Conservation (phyloP, 2,797 vertebrate genomes). For the Acanthurus tractus region DNA sequence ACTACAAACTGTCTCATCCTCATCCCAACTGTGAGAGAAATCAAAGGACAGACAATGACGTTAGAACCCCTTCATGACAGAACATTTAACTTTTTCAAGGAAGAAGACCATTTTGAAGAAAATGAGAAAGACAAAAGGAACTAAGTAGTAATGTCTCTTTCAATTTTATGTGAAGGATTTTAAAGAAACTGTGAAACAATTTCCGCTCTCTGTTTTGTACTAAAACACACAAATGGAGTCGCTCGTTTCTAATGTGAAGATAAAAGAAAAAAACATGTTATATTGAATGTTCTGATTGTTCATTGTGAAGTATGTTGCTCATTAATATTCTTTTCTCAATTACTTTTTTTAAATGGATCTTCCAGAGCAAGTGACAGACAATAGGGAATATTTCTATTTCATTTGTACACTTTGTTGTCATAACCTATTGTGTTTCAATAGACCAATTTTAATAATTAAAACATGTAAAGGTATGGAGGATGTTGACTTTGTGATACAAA, state of each 20-base stretch:
- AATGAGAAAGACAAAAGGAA: constrained; percentile 35
- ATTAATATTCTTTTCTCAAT: constrained; percentile 76
- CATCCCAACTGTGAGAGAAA: constrained; percentile 20
- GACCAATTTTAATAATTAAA: constrained; percentile 90
- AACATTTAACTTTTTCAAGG: constrained; percentile 58
- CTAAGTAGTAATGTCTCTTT: constrained; percentile 39
- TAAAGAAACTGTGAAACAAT: constrained; percentile 83
- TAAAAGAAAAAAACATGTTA: constrained; percentile 73
- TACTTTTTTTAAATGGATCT: constrained; percentile 81
- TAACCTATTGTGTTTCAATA: constrained; percentile 90
- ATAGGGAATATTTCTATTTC: constrained; percentile 86
- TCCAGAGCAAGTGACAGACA: constrained; percentile 82
- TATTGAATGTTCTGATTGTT: constrained; percentile 86
- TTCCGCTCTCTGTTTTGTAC: constrained; percentile 79
- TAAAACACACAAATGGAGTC: constrained; percentile 70
- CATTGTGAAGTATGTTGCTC: constrained; percentile 86
- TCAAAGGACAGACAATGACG: constrained; percentile 29
- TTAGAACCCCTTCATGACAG: constrained; percentile 12
- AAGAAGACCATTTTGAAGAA: constrained; percentile 57
- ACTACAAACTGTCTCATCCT: constrained; percentile 16
- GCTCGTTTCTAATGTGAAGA: constrained; percentile 84
- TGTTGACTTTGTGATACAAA: constrained; percentile 43
- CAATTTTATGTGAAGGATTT: constrained; percentile 79
- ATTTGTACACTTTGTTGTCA: constrained; percentile 90
- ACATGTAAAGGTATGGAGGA: constrained; percentile 76